Evolutionary conservation across 2,888 invertebrate genomes (phyloP).

Genomic region (Tenthredo distinguenda): DNA sequence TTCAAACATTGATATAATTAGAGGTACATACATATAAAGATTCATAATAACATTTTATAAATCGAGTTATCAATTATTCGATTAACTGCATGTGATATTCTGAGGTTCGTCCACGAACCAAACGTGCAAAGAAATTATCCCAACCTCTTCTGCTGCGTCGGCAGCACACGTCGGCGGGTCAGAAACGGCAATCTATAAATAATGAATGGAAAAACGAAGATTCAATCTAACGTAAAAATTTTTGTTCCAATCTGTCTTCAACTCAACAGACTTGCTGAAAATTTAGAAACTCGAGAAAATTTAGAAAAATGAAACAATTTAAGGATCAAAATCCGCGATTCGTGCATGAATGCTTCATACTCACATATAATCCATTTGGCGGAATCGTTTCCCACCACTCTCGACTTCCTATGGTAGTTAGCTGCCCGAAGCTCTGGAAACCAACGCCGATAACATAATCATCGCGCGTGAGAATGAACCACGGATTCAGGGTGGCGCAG

Average conservation of each 20-base stretch:
- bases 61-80: background rate
- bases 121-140: background rate
- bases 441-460: background rate
- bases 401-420: background rate
- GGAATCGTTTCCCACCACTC: slow-evolving; percentile 1
- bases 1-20: background rate
- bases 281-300: background rate
- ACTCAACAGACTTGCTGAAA: background rate
- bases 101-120: background rate
- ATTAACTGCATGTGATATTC: background rate
- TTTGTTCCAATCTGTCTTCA: background rate
- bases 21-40: background rate
- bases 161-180: background rate
- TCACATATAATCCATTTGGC: background rate
- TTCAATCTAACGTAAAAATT: background rate
- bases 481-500: background rate
- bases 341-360: background rate
- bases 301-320: background rate
- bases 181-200: background rate
- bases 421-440: background rate
- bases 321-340: background rate
- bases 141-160: background rate
- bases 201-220: background rate
- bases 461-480: background rate
- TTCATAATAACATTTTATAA: background rate